A percentile compares a stretch with the other conserved stretches of the same genome.
Conservation (phyloP, 2,888 invertebrate genomes). For the Sminthurides aquaticus region DNA sequence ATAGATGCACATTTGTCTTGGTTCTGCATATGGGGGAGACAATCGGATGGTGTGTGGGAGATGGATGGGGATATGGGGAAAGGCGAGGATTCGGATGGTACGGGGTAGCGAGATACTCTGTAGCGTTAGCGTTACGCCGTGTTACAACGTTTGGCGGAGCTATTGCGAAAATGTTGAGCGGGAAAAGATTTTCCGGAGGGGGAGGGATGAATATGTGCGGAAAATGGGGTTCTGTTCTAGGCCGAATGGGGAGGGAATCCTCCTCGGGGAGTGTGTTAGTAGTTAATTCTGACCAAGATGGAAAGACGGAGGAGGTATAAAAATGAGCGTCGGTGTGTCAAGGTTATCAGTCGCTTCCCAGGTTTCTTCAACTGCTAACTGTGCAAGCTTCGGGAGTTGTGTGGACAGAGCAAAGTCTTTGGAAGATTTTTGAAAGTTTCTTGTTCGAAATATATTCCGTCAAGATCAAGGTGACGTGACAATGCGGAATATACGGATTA, state of each 20-base stretch:
- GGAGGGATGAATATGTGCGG: too few species aligned
- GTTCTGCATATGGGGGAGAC: conserved; percentile 8
- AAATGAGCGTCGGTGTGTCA: not conserved
- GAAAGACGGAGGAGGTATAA: not conserved
- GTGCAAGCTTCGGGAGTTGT: too few species aligned
- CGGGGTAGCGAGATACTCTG: too few species aligned
- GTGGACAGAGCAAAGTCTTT: too few species aligned
- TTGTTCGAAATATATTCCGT: too few species aligned
- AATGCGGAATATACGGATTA: not conserved
- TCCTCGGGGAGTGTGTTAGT: conserved; percentile 4
- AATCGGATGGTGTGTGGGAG: conserved; percentile 1
- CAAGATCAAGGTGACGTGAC: not conserved
- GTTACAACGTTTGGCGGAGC: too few species aligned
- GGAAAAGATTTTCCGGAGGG: not conserved
- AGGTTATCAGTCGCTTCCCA: conserved; percentile 1
- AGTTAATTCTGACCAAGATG: not conserved
- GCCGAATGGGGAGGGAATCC: not conserved
- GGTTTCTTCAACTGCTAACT: not conserved
- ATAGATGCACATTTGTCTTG: conserved; percentile 11
- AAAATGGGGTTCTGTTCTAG: too few species aligned
- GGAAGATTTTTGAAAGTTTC: too few species aligned
- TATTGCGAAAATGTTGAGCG: too few species aligned
- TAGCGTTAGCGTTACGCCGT: too few species aligned
- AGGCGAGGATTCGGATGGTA: not conserved
- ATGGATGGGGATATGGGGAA: too few species aligned